Evolutionary conservation across 2,113 vertebrate genomes (phyloP).

Genomic region (Seriola rivoliana): DNA sequence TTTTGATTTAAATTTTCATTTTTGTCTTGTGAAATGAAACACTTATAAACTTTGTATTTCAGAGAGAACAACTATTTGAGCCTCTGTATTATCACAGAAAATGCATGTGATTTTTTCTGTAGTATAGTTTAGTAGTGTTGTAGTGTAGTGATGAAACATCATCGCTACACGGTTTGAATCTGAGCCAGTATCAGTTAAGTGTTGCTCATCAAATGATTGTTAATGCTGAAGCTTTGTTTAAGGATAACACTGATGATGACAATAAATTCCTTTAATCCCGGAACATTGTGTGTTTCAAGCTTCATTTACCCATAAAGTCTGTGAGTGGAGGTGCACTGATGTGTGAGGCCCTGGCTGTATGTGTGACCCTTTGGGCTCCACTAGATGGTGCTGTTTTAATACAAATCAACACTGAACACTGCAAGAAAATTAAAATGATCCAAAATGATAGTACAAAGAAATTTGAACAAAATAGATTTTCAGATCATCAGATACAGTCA

Average conservation of each 20-base stretch:
- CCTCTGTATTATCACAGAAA: too few species aligned
- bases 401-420: background rate
- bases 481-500: too few species aligned
- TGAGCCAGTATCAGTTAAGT: slow-evolving; percentile 8
- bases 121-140: too few species aligned
- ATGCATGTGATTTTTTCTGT: background rate
- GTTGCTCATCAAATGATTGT: slow-evolving; percentile 1
- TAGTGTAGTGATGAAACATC: background rate
- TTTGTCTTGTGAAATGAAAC: too few species aligned
- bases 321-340: background rate
- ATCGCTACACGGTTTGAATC: background rate
- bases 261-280: slow-evolving; percentile 17
- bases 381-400: slow-evolving; percentile 43
- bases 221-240: slow-evolving; percentile 3
- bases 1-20: too few species aligned
- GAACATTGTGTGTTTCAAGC: slow-evolving; percentile 17
- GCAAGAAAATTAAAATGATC: too few species aligned
- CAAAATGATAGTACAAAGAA: too few species aligned
- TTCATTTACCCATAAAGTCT: slow-evolving; percentile 19
- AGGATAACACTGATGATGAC: slow-evolving; percentile 11
- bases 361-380: slow-evolving; percentile 5
- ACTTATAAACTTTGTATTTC: too few species aligned
- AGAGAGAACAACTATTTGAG: too few species aligned
- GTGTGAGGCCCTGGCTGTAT: background rate
- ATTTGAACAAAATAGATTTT: too few species aligned